These are phyloP conservation scores for Pachymerium ferrugineum DNA, from an alignment of 2,888 invertebrate species.

Conservation along the genomic window DNA sequence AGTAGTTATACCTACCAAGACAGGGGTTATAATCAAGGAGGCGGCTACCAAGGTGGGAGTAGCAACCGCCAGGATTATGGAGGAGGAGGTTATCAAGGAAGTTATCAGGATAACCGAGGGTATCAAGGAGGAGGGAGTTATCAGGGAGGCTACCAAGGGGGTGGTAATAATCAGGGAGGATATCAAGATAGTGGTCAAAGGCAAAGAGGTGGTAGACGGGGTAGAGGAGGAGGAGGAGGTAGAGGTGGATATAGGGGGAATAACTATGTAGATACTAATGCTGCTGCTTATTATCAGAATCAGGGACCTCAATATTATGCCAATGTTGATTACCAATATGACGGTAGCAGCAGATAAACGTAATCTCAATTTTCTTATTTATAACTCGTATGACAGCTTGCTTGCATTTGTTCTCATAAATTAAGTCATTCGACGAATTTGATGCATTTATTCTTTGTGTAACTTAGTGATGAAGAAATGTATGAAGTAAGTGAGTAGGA, in stretches of 20 bases:
- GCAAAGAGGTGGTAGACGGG: background rate
- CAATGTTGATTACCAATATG: background rate
- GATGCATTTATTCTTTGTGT: too few relatives aligned
- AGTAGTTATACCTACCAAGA: background rate
- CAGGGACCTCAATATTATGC: background rate
- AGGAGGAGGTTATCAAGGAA: background rate
- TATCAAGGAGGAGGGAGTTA: background rate
- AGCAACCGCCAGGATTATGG: background rate
- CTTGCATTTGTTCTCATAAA: too few relatives aligned
- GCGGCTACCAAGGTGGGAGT: background rate
- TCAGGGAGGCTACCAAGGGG: background rate
- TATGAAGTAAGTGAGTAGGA: too few relatives aligned
- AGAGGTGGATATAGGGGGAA: background rate
- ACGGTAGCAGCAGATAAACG: background rate
- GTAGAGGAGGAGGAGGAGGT: slow-evolving; percentile 3
- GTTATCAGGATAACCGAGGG: background rate
- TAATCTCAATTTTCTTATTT: background rate
- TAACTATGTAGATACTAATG: background rate
- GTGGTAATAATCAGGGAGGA: background rate
- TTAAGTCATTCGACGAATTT: too few relatives aligned
- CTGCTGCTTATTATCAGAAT: background rate
- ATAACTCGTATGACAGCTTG: too few relatives aligned
- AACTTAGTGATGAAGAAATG: too few relatives aligned
- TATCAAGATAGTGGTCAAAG: background rate
- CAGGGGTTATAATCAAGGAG: background rate